phyloP scores from a whole-genome alignment of 2,113 vertebrate species.

The Dromiciops gliroides region DNA sequence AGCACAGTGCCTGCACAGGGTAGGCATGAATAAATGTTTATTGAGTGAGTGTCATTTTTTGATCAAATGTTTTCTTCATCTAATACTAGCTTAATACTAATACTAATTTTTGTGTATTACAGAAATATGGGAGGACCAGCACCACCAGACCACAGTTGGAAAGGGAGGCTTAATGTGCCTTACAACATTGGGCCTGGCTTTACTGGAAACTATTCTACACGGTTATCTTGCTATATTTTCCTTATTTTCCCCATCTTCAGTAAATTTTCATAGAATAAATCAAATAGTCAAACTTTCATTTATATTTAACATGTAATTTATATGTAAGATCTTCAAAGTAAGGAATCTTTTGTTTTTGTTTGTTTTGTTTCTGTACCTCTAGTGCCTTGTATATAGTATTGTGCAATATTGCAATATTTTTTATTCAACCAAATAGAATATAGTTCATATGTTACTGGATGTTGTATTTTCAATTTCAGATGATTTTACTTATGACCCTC shows the following conservation, averaged over 20 bases:
- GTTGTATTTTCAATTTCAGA: background rate
- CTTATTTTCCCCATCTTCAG: constrained; percentile 14
- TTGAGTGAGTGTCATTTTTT: background rate
- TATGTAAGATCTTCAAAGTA: background rate
- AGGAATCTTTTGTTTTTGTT: background rate
- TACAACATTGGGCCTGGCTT: constrained; percentile 95
- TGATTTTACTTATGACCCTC: background rate
- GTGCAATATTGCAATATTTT: too few species aligned
- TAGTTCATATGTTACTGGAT: background rate
- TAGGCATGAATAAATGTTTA: background rate
- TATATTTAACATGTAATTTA: background rate
- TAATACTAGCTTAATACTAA: constrained; percentile 6
- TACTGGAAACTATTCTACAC: constrained; percentile 78
- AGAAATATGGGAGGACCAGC: constrained; percentile 92
- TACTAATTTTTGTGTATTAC: constrained; percentile 40
- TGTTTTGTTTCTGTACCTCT: background rate
- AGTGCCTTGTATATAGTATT: background rate
- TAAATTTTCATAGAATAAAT: background rate
- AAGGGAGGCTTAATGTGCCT: constrained; percentile 90
- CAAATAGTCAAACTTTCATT: background rate
- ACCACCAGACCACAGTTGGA: constrained; percentile 91
- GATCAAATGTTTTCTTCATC: constrained; percentile 3
- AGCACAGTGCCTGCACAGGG: background rate
- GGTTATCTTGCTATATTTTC: constrained; percentile 82
- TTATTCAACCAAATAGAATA: background rate